Base-by-base conservation (phyloP, 2,888 invertebrate genomes). In the Neria commutata region DNA sequence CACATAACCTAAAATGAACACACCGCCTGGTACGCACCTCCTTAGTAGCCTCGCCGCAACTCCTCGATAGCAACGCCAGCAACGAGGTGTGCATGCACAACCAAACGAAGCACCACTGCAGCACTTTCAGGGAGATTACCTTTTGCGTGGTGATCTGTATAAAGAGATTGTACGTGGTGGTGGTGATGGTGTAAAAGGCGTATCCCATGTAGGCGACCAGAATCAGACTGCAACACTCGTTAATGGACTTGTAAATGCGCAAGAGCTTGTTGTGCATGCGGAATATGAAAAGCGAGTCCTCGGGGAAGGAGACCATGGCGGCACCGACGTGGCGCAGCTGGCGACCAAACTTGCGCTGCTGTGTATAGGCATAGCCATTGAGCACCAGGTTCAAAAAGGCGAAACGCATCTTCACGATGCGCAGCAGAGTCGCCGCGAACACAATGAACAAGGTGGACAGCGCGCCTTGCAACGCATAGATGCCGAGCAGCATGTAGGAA, bases 101-200 rank as follows among this genome's bases (percentile, higher is more conserved):
- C 70, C 75, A 73, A 37, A 68, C 67, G n/a, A 73, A 63, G 48
- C 75, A 75, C 61, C 73, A 70, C 48, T 77, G 74, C 42, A 80
- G 34, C 2, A 74, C 65, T 42, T 66, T 65, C 14, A 64, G 11
- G 1, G 81, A 77, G 8, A 75, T 63, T 26, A 58, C 48, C 2
- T 67, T 64, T 45, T 70, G 70, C 24, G 70, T 74, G 51, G 76
- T 77, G 25, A 79, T 74, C 61, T 79, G 77, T 1, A 80, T 75
- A 53, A 80, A 80, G 0, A 80, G 68, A 61, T 76, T 75, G n/a
- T 80, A 80, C 14, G 77, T 75, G 25, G 76, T 78, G 25, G 79
- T 77, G 23, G 79, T 80, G 42, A 80, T 78, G 17, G 74, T 74
- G 56, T 80, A 80, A 58, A 80, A 80, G 2, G 76, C 73, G 56